Percentiles rank a stretch among this genome's conserved stretches.
Evolutionary conservation across 2,113 vertebrate species (phyloP).

Genomic region (Lampris megalopsis): DNA sequence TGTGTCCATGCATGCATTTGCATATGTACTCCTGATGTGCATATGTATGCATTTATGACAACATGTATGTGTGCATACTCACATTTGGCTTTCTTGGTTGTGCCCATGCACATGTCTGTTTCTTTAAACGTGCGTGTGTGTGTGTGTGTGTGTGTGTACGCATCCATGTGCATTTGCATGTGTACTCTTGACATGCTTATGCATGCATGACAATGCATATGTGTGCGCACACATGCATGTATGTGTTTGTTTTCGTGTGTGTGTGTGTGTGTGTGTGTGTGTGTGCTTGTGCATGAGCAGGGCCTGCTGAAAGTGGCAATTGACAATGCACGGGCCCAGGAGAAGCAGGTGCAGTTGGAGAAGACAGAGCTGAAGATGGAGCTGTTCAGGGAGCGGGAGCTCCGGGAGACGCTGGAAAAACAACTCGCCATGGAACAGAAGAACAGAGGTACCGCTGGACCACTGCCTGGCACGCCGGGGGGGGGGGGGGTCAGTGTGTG

Average conservation of each 20-base stretch:
- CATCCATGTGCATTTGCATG: background rate
- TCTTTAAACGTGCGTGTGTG: background rate
- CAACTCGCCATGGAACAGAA: constrained; percentile 98
- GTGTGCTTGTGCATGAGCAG: constrained; percentile 74
- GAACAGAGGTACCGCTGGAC: constrained; percentile 91
- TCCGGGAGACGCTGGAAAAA: constrained; percentile 98
- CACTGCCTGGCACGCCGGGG: constrained; percentile 33
- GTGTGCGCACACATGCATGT: background rate
- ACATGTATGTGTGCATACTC: too few relatives aligned
- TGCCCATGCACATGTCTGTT: too few relatives aligned
- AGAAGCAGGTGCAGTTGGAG: constrained; percentile 99
- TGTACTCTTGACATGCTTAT: background rate
- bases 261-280: constrained; percentile 19
- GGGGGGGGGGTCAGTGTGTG: background rate
- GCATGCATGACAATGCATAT: too few relatives aligned
- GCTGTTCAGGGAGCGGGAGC: constrained; percentile 97
- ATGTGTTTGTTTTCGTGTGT: constrained; percentile 17
- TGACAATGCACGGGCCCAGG: constrained; percentile 98
- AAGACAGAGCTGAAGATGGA: constrained; percentile 99
- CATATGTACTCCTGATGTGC: too few relatives aligned
- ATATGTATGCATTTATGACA: too few relatives aligned
- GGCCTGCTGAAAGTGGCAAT: constrained; percentile 98
- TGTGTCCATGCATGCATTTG: constrained; percentile 8
- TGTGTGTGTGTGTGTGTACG: constrained; percentile 6
- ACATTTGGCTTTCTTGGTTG: too few relatives aligned